A percentile compares a stretch with the other conserved stretches of the same genome.
Conservation (phyloP, 2,888 invertebrate species). For the Charanyca ferruginea region DNA sequence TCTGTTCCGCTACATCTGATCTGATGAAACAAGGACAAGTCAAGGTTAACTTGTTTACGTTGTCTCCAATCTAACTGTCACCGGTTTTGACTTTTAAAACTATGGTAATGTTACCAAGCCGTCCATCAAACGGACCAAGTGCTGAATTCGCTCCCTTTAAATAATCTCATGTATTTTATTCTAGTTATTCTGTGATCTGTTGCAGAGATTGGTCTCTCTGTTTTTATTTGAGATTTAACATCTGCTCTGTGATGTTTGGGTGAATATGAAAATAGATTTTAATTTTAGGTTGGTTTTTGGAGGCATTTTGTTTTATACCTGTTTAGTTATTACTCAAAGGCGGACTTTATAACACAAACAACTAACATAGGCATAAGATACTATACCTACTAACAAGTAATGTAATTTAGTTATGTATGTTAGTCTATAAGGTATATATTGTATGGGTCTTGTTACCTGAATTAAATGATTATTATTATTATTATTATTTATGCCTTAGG, state of each 20-base stretch:
- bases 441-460: too few relatives aligned
- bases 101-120: slow-evolving; percentile 77
- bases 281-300: slow-evolving; percentile 2
- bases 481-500: too few relatives aligned
- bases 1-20: slow-evolving; percentile 67
- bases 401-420: too few relatives aligned
- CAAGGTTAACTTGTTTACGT: slow-evolving; percentile 86
- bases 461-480: too few relatives aligned
- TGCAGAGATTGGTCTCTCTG: slow-evolving; percentile 25
- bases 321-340: too few relatives aligned
- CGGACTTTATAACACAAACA: too few relatives aligned
- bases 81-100: slow-evolving; percentile 80
- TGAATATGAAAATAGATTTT: neutral
- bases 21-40: slow-evolving; percentile 61
- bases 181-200: slow-evolving; percentile 45
- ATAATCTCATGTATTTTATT: slow-evolving; percentile 64
- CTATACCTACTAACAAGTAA: too few relatives aligned
- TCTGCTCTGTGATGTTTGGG: slow-evolving; percentile 22
- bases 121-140: slow-evolving; percentile 65
- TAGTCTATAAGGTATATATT: too few relatives aligned
- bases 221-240: slow-evolving; percentile 30
- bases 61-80: slow-evolving; percentile 70
- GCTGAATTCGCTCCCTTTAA: slow-evolving; percentile 48
- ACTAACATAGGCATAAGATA: too few relatives aligned
- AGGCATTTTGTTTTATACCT: neutral